A percentile compares a stretch with the other conserved stretches of the same genome.
Evolutionary conservation across 2,113 vertebrate species (phyloP).

Genomic region (Synchiropus splendidus): DNA sequence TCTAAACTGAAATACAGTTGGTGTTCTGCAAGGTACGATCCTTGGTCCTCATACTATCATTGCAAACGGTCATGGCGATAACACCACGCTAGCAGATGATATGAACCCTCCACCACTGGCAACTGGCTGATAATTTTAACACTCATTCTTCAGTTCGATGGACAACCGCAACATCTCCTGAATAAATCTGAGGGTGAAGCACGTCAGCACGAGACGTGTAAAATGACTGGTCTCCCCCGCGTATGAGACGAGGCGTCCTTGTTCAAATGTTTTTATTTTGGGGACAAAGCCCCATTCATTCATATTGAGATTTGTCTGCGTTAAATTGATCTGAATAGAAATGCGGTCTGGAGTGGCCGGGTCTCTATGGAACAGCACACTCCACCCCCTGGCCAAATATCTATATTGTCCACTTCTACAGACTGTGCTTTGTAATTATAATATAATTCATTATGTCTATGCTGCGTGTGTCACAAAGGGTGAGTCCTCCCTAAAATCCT

Average conservation of each 20-base stretch:
- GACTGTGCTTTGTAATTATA: conserved; percentile 77
- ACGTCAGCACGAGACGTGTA: conserved; percentile 8
- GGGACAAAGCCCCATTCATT: conserved; percentile 61
- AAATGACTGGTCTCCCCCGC: conserved; percentile 14
- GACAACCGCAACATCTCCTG: too few species aligned
- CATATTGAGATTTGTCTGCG: conserved; percentile 64
- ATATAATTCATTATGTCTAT: conserved; percentile 78
- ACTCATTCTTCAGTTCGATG: too few species aligned
- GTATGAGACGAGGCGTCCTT: conserved; percentile 45
- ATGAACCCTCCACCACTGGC: too few species aligned
- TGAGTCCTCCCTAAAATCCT: conserved; percentile 64
- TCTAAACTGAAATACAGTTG: too few species aligned
- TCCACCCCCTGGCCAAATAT: conserved; percentile 71
- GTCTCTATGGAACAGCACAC: conserved; percentile 63
- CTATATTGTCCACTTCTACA: conserved; percentile 72
- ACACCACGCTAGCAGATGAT: too few species aligned
- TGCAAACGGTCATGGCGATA: too few species aligned
- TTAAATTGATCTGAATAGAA: conserved; percentile 65
- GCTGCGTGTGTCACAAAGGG: conserved; percentile 66
- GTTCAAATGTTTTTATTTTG: conserved; percentile 63
- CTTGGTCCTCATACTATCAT: too few species aligned
- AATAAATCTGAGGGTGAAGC: too few species aligned
- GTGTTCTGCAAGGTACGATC: too few species aligned
- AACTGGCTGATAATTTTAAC: too few species aligned
- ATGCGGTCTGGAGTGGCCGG: conserved; percentile 55